These are phyloP conservation scores for Oophaga sylvatica DNA, from an alignment of 2,797 vertebrate species.

Conservation along the genomic window DNA sequence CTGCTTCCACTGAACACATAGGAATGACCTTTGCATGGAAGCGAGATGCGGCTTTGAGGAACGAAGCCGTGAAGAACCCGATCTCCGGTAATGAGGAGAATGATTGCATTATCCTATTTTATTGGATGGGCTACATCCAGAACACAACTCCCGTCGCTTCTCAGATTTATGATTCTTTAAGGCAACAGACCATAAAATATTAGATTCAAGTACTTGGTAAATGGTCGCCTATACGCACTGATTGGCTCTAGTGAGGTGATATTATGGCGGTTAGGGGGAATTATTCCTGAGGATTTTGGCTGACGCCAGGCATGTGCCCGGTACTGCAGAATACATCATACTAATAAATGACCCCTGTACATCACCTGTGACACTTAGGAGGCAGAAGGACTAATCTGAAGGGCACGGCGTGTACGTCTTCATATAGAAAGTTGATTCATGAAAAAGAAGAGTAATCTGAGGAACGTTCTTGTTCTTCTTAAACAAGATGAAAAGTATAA, in stretches of 20 bases:
- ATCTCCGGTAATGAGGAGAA: conserved; percentile 7
- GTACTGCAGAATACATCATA: conserved; percentile 14
- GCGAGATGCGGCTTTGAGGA: conserved; percentile 4
- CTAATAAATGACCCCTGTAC: conserved; percentile 41
- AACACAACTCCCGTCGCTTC: conserved; percentile 12
- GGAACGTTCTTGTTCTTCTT: not conserved
- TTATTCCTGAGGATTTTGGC: conserved; percentile 36
- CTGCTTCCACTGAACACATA: not conserved
- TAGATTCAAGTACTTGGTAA: conserved; percentile 32
- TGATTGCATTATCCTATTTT: conserved; percentile 38
- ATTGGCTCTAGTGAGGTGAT: conserved; percentile 31
- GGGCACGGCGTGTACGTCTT: conserved; percentile 14
- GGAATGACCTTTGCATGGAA: conserved; percentile 26
- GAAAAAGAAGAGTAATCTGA: not conserved
- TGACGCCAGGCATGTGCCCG: not conserved
- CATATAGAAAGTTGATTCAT: not conserved
- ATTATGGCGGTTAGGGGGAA: conserved; percentile 32
- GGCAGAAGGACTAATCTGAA: conserved; percentile 36
- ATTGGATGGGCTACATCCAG: conserved; percentile 29
- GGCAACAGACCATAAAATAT: conserved; percentile 40
- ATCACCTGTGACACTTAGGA: conserved; percentile 42
- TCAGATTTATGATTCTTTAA: conserved; percentile 31
- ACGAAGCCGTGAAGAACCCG: conserved; percentile 1
- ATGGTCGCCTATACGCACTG: conserved; percentile 18
- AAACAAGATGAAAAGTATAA: not conserved